Evolutionary conservation across 2,113 vertebrate species (phyloP), one percentile per base, ranked within the genome.

Genomic region (Callipepla squamata): DNA sequence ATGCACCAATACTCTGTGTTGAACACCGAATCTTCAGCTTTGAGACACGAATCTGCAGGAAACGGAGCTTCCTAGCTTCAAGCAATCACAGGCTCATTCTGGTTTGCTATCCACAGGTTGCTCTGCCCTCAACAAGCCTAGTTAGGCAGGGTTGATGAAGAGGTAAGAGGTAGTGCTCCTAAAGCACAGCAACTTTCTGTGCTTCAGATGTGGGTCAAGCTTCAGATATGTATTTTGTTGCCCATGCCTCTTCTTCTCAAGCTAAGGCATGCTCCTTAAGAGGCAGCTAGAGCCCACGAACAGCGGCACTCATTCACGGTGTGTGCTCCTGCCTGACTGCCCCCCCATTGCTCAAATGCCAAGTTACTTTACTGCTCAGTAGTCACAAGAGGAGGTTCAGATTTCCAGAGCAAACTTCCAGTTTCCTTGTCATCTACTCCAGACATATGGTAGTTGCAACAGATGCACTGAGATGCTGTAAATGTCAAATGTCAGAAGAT

Each of bases 401-500:
- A 86, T 96, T 95, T 96, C 92, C 86, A 92, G 95, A 95, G 91
- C 81, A 96, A 94, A 93, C 88, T 94, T 96, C 94, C 93, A 96
- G 89, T 86, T 96, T 91, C 93, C 70, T 72, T 83, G 73, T 94
- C 93, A 78, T 92, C 84, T 91, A 48, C 91, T 95, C 87, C 57
- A 91, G 87, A 89, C 69, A 62, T 42, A 59, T 62, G 51, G 86
- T 50, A 23, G 20, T 84, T 63, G 50, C 65, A 81, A 77, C 87
- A 92, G 92, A 82, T 94, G 95, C 79, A 28, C 36, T 87, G 94
- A 80, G 62, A 79, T 79, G 23, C 40, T 57, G 20, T 89, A 96
- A 96, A 97, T 97, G 97, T 96, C 96, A 97, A 96, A 91, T 96
- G 92, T 80, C 91, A 93, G 62, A 63, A 65, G 36, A 82, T 86